These are phyloP conservation scores for Caenorhabditis angaria DNA, from an alignment of 2,888 invertebrate species.

Conservation along the genomic window DNA sequence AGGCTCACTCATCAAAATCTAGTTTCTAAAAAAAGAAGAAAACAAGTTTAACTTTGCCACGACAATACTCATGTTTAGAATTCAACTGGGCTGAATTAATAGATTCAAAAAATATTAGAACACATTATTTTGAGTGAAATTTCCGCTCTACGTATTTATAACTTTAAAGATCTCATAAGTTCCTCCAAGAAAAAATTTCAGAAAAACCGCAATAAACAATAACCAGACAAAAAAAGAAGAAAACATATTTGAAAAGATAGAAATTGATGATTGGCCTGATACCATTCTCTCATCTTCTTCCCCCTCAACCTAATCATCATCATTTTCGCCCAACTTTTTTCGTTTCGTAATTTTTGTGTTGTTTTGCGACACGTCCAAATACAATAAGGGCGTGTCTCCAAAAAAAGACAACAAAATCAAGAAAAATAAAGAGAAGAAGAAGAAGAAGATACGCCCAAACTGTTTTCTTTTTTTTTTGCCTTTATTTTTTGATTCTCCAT, in stretches of 20 bases:
- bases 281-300: background rate
- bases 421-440: background rate
- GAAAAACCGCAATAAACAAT: background rate
- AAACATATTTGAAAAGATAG: too few relatives aligned
- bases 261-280: background rate
- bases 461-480: slow-evolving; percentile 1
- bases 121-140: too few relatives aligned
- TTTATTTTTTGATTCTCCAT: too few relatives aligned
- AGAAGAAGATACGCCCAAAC: background rate
- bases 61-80: too few relatives aligned
- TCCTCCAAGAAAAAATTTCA: background rate
- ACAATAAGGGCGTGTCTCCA: background rate
- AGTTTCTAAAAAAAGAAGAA: too few relatives aligned
- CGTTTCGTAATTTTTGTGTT: background rate
- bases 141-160: too few relatives aligned
- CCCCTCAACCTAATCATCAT: background rate
- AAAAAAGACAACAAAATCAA: slow-evolving; percentile 4
- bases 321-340: background rate
- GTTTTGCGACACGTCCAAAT: background rate
- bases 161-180: too few relatives aligned
- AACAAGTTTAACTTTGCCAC: too few relatives aligned
- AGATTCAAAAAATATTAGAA: too few relatives aligned
- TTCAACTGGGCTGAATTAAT: too few relatives aligned
- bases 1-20: too few relatives aligned
- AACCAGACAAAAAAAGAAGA: background rate